Conservation (phyloP, 37 sponge, comb jelly and placozoan genomes). For the Beroe forskalii region DNA sequence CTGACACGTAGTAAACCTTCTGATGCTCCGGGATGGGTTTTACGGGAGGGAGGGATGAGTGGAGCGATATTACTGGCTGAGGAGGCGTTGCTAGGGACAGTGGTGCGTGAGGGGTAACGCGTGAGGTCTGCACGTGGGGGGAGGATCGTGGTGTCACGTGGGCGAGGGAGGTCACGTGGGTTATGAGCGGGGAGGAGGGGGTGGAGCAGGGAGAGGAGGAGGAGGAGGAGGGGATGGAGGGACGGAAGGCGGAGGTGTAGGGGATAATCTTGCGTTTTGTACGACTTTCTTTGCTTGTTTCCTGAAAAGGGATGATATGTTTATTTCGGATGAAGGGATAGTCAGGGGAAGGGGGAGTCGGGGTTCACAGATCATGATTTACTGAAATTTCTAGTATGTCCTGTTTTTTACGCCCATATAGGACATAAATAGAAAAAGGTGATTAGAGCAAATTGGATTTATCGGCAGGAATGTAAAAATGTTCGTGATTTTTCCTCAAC, state of each 20-base stretch:
- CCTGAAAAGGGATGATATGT: no score
- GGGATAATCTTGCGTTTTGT: conserved; percentile 11
- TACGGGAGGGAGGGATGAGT: neutral
- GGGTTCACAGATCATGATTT: no score
- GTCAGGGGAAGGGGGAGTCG: no score
- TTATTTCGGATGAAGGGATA: no score
- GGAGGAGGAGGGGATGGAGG: conserved; percentile 2
- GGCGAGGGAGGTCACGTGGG: neutral
- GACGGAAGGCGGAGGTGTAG: conserved; percentile 35
- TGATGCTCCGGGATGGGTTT: conserved; percentile 26
- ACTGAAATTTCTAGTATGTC: no score
- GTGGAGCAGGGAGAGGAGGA: neutral
- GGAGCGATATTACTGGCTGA: neutral
- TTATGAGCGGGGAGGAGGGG: neutral
- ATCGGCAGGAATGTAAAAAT: no score
- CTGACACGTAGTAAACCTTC: conserved; percentile 36
- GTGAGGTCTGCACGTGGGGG: neutral
- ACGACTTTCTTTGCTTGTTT: neutral
- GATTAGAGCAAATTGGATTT: no score
- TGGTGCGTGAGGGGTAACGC: neutral
- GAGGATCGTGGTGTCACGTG: neutral
- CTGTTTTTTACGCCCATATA: no score
- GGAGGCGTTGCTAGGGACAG: neutral
- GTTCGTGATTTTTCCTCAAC: no score
- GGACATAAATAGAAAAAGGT: no score